Evolutionary conservation across 2,113 vertebrate genomes (phyloP).

Genomic region (Pandion haliaetus): DNA sequence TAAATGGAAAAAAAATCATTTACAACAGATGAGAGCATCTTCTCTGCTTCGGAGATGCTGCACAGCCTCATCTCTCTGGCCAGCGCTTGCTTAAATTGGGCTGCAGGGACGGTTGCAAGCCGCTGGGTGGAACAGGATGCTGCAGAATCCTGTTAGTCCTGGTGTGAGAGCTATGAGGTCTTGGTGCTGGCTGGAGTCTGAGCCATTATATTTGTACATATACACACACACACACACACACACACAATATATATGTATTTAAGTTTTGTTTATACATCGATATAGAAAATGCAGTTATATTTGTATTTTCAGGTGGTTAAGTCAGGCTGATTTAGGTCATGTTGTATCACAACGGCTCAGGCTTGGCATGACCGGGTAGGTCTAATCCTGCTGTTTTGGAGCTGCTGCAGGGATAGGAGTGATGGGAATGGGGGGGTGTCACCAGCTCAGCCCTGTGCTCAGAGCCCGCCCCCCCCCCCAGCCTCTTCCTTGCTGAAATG

Average conservation of each 20-base stretch:
- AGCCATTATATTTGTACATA: background rate
- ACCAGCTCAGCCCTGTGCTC: background rate
- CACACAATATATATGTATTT: too few species aligned
- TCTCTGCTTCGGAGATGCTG: background rate
- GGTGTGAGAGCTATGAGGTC: background rate
- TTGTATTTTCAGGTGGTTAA: background rate
- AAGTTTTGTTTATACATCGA: background rate
- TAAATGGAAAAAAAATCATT: background rate
- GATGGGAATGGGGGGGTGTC: background rate
- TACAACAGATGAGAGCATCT: background rate
- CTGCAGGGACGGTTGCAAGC: background rate
- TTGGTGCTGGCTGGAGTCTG: background rate
- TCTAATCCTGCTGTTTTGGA: background rate
- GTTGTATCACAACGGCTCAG: accelerated
- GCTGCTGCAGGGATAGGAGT: background rate
- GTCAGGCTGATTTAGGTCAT: background rate
- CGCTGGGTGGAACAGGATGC: background rate
- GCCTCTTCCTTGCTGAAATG: background rate
- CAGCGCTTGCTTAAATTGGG: background rate
- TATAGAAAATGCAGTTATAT: background rate
- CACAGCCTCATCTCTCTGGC: accelerated
- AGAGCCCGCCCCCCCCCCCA: background rate
- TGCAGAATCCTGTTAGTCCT: background rate
- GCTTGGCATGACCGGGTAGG: background rate
- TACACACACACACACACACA: background rate